Evolutionary conservation across 2,888 invertebrate genomes (phyloP).

Genomic region (Lithosia quadra): DNA sequence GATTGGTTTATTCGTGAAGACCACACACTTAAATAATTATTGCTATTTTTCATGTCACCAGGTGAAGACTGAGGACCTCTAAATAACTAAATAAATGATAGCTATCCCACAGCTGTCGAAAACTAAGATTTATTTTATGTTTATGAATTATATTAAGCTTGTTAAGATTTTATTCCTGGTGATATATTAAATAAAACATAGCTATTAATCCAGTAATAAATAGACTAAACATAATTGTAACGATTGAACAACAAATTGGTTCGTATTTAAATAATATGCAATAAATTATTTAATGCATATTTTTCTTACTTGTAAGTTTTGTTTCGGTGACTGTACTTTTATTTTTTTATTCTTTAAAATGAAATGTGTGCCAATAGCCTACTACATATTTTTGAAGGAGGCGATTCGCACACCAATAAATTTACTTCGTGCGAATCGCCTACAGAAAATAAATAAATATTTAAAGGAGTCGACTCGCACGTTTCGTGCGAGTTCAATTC

Average conservation of each 20-base stretch:
- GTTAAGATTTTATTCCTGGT: constrained; percentile 27
- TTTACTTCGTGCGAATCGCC: too few relatives aligned
- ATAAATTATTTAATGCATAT: too few relatives aligned
- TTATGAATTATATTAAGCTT: constrained; percentile 27
- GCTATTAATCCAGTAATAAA: constrained; percentile 28
- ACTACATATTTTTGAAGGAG: too few relatives aligned
- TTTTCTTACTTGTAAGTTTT: too few relatives aligned
- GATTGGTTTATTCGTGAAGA: constrained; percentile 13
- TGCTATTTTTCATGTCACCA: constrained; percentile 10
- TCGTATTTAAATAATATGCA: too few relatives aligned
- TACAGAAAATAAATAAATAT: too few relatives aligned
- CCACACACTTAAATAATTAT: constrained; percentile 16
- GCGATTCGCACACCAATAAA: too few relatives aligned
- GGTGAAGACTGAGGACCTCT: constrained; percentile 9
- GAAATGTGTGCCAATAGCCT: too few relatives aligned
- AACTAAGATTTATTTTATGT: constrained; percentile 22
- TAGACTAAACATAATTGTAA: constrained; percentile 35
- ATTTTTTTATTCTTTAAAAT: too few relatives aligned
- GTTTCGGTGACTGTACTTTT: too few relatives aligned
- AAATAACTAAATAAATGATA: constrained; percentile 14
- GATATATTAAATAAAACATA: constrained; percentile 23
- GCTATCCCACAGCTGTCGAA: constrained; percentile 18
- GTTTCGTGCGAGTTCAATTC: too few relatives aligned
- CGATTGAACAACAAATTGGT: constrained; percentile 35
- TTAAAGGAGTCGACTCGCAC: too few relatives aligned